Evolutionary conservation across 2,113 vertebrate species (phyloP), one percentile per base, ranked within the genome.

Genomic region (Grallaria varia): DNA sequence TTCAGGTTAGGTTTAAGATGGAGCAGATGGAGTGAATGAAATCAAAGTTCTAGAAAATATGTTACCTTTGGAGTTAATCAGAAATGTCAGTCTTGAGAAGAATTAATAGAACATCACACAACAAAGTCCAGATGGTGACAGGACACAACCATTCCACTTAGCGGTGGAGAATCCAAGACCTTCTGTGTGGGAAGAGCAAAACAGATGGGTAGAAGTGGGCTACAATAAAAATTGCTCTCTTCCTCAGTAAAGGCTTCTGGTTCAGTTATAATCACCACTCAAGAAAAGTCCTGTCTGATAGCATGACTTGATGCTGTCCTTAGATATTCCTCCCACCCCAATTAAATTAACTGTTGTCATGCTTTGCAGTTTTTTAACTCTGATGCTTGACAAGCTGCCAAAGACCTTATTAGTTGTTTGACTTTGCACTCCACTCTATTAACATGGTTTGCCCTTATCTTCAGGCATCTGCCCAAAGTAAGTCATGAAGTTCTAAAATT

Each of bases 271-370:
- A 42, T 4, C 8, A n/a, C 18, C 10, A 79, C 19, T 62, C 9
- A 30, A 25, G 4, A 25, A 10, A 59, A n/a, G 6, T 53, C 14
- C 10, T 53, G 2, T 53, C n/a, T 69, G 3, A 8, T 37, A 75
- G 23, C 31, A 44, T 75, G 39, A 75, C 39, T 74, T 69, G 16
- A 31, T 66, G 45, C 10, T 82, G 27, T 7, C 2, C 25, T 22
- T 8, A 42, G 25, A 60, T 22, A 37, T 68, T 55, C 4, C 10
- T 4, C 14, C 7, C 0, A 2, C 9, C 5, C 25, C 2, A 3
- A 12, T 73, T 37, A 62, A 88, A 47, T 64, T 7, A 33, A 1
- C 6, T 49, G 27, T 16, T 75, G 59, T 59, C 27, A 21, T 49
- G 56, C 14, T 75, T 58, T 59, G 8, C 30, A 13, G 10, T 19